These are phyloP conservation scores for Etheostoma nigrum DNA, from an alignment of 2,797 vertebrate species.

Conservation along the genomic window DNA sequence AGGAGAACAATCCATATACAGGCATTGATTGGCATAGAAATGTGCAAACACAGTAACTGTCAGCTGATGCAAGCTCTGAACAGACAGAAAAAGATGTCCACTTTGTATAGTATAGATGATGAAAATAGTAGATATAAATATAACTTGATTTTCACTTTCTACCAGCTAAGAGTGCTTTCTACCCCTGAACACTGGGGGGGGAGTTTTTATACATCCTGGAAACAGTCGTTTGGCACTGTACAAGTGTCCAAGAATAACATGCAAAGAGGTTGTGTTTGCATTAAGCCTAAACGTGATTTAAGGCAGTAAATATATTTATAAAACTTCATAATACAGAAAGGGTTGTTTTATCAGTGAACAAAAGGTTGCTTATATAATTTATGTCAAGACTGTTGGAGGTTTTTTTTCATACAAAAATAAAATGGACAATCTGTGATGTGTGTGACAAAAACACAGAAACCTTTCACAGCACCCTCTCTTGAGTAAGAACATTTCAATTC, in stretches of 20 bases:
- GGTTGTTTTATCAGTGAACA: conserved; percentile 56
- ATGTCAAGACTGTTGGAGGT: conserved; percentile 56
- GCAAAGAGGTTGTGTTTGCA: conserved; percentile 68
- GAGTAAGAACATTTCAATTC: conserved; percentile 59
- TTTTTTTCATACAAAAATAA: conserved; percentile 80
- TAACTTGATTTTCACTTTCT: conserved; percentile 51
- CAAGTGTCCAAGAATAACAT: conserved; percentile 75
- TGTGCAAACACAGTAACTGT: conserved; percentile 69
- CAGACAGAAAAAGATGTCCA: conserved; percentile 54
- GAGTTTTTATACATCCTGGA: conserved; percentile 56
- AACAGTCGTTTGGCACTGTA: conserved; percentile 68
- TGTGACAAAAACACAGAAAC: conserved; percentile 63
- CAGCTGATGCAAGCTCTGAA: conserved; percentile 52
- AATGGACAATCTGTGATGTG: conserved; percentile 64
- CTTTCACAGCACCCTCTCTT: conserved; percentile 51
- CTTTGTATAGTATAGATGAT: conserved; percentile 57
- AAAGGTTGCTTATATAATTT: conserved; percentile 70
- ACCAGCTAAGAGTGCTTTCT: conserved; percentile 32
- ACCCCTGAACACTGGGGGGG: conserved; percentile 38
- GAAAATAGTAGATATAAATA: conserved; percentile 72
- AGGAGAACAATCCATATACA: conserved; percentile 85
- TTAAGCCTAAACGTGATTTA: conserved; percentile 71
- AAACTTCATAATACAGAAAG: conserved; percentile 69
- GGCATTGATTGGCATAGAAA: conserved; percentile 83
- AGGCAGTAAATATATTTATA: conserved; percentile 77